Evolutionary conservation across 2,113 vertebrate genomes (phyloP).

Genomic region (Dasyornis broadbenti): DNA sequence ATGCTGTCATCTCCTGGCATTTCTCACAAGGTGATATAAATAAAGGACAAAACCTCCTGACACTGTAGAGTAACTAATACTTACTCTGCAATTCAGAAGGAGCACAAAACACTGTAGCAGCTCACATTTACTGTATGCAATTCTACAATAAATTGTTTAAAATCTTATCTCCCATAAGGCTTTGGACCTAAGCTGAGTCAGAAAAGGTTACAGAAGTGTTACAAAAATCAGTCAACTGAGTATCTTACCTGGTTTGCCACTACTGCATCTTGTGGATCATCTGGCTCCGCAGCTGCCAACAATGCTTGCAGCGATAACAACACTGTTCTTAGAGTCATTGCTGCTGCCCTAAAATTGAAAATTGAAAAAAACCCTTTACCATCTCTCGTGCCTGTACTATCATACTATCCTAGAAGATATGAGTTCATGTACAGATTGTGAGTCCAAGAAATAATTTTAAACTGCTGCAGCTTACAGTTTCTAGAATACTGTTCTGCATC

Average conservation of each 20-base stretch:
- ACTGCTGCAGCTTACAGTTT: background rate
- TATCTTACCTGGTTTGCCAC: conserved; percentile 93
- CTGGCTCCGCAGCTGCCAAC: conserved; percentile 93
- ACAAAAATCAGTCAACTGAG: background rate
- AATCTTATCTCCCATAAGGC: background rate
- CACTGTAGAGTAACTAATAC: background rate
- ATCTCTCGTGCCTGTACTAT: background rate
- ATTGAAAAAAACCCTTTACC: background rate
- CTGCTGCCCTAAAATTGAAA: conserved; percentile 86
- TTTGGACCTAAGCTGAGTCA: background rate
- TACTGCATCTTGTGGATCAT: conserved; percentile 96
- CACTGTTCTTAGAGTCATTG: conserved; percentile 96
- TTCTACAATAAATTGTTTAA: background rate
- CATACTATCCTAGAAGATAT: background rate
- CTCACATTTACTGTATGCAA: background rate
- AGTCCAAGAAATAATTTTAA: background rate
- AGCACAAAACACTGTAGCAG: background rate
- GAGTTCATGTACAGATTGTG: background rate
- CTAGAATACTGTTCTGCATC: background rate
- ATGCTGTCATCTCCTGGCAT: background rate
- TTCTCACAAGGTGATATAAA: background rate
- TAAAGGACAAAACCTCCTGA: background rate
- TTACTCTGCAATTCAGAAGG: background rate
- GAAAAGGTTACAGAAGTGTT: background rate
- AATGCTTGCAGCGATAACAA: conserved; percentile 95